Conservation (phyloP, 1,140 invertebrate species). For the Neotoxoptera formosana region DNA sequence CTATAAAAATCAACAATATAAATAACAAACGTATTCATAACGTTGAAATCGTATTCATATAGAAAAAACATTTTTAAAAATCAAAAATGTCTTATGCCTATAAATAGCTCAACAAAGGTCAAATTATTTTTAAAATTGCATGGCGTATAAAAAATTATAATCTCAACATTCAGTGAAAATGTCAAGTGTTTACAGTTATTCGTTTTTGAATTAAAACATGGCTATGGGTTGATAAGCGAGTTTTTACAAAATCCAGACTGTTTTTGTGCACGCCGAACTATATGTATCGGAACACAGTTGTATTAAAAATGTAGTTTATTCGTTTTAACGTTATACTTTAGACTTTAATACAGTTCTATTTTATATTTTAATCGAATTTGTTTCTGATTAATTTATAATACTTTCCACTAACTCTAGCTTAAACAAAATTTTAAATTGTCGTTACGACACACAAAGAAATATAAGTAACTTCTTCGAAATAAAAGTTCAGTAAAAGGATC, state of each 20-base stretch:
- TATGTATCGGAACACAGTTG: not conserved
- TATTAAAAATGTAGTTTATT: not conserved
- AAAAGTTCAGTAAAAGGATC: not conserved
- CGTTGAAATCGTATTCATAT: too few species aligned
- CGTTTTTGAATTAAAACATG: too few species aligned
- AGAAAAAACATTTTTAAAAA: too few species aligned
- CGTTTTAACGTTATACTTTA: not conserved
- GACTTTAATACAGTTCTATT: not conserved
- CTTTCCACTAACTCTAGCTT: not conserved
- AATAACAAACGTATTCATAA: too few species aligned
- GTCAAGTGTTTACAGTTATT: too few species aligned
- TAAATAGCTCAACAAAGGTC: too few species aligned
- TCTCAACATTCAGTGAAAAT: too few species aligned
- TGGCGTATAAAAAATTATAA: too few species aligned
- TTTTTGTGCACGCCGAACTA: not conserved
- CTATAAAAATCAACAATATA: too few species aligned
- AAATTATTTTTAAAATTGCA: too few species aligned
- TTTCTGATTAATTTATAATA: not conserved
- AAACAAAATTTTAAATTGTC: constrained; percentile 7
- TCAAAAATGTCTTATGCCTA: too few species aligned
- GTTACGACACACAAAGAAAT: not conserved
- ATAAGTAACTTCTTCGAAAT: not conserved
- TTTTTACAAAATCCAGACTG: not conserved
- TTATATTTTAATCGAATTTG: not conserved
- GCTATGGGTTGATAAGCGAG: not conserved